These are phyloP conservation scores for Elephas maximus DNA, from an alignment of 2,113 vertebrate genomes.

Conservation along the genomic window DNA sequence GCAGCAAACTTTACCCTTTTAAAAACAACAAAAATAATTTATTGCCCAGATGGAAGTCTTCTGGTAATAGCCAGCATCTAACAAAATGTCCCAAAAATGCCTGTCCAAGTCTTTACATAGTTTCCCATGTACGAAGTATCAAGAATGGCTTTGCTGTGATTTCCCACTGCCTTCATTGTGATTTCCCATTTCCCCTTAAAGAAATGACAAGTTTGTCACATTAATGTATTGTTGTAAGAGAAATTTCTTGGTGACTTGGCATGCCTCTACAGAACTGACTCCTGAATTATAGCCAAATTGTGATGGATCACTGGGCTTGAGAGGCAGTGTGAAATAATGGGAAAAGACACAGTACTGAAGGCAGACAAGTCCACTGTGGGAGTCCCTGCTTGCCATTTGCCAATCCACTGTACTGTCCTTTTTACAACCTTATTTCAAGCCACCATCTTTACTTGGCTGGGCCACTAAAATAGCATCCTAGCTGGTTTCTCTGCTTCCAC, in stretches of 20 bases:
- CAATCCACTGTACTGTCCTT: not conserved
- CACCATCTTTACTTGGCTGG: not conserved
- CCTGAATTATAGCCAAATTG: not conserved
- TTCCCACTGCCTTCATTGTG: not conserved
- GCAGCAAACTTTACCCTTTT: not conserved
- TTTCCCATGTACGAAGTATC: not conserved
- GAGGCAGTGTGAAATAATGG: not conserved
- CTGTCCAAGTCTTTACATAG: not conserved
- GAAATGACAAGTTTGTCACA: not conserved
- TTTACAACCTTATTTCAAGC: not conserved
- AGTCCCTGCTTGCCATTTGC: not conserved
- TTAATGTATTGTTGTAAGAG: slow-evolving; percentile 6
- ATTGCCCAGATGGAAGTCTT: not conserved
- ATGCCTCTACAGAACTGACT: not conserved
- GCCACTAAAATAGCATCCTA: not conserved
- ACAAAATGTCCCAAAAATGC: not conserved
- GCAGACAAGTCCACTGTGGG: not conserved
- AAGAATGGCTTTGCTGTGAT: too few species aligned
- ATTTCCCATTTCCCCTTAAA: not conserved
- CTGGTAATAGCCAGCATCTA: not conserved
- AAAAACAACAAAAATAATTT: not conserved
- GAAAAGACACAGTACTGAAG: not conserved
- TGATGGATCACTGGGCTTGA: not conserved
- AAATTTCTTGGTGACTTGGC: slow-evolving; percentile 31
- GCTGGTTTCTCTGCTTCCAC: not conserved